These are phyloP conservation scores for Laterallus jamaicensis DNA, from an alignment of 2,113 vertebrate genomes.

Conservation along the genomic window DNA sequence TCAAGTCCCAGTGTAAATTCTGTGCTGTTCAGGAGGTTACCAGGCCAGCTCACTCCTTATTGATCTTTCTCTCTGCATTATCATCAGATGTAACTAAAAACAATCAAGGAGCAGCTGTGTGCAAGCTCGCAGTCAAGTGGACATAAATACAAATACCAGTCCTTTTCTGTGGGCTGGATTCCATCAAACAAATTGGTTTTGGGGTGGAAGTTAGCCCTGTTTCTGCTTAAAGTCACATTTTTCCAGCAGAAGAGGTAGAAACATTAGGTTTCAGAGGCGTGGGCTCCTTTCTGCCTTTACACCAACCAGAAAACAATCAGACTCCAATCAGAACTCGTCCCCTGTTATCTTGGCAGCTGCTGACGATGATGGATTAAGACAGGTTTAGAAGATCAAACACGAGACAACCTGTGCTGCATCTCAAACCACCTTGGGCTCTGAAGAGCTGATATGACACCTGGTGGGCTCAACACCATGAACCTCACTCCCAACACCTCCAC, in stretches of 20 bases:
- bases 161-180: neutral
- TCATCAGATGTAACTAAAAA: neutral
- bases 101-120: neutral
- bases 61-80: neutral
- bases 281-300: neutral
- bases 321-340: neutral
- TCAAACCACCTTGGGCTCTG: neutral
- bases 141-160: neutral
- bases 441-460: neutral
- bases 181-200: neutral
- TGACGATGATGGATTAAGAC: constrained; percentile 9
- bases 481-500: neutral
- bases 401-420: neutral
- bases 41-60: neutral
- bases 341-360: neutral
- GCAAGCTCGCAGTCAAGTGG: neutral
- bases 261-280: neutral
- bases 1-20: neutral
- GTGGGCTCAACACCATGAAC: neutral
- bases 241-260: neutral
- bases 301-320: neutral
- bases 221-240: neutral
- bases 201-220: neutral
- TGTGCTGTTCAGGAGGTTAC: neutral
- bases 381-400: neutral